Percentiles rank a stretch among this genome's conserved stretches.
Evolutionary conservation across 2,888 invertebrate species (phyloP).

Genomic region (Rhopalosiphum nymphaeae): DNA sequence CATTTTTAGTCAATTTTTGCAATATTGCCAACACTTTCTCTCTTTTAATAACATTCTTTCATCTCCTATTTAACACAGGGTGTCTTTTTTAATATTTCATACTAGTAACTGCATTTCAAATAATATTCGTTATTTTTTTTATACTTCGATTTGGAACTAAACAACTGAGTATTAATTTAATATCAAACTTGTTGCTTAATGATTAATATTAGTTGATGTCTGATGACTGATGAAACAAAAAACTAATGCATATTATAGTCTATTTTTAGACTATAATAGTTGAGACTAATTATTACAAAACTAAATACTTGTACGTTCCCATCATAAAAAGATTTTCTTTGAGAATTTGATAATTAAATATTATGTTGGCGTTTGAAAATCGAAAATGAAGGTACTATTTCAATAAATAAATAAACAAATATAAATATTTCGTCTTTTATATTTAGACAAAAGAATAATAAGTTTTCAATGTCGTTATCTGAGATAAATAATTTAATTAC

Average conservation of each 20-base stretch:
- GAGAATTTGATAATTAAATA: background rate
- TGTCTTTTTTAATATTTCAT: background rate
- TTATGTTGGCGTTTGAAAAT: background rate
- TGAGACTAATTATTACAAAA: background rate
- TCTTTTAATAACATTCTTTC: conserved; percentile 40
- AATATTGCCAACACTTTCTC: conserved; percentile 57
- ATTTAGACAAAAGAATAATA: background rate
- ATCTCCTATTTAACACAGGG: conserved; percentile 8
- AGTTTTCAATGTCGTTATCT: background rate
- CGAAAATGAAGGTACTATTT: background rate
- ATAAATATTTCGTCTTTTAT: no score
- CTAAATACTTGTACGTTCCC: background rate
- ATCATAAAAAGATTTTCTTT: background rate
- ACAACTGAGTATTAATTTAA: background rate
- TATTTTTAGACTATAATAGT: background rate
- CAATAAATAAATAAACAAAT: background rate
- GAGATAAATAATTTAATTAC: background rate
- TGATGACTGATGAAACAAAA: background rate
- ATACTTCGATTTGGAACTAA: background rate
- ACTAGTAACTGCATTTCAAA: background rate
- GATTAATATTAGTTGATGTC: background rate
- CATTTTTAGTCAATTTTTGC: conserved; percentile 56
- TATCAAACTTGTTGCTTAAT: background rate
- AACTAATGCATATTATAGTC: background rate
- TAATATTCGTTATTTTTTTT: background rate